Percentiles rank a stretch among this genome's conserved stretches.
These are phyloP conservation scores for Cygnus olor DNA, from an alignment of 2,797 vertebrate genomes.

Conservation along the genomic window DNA sequence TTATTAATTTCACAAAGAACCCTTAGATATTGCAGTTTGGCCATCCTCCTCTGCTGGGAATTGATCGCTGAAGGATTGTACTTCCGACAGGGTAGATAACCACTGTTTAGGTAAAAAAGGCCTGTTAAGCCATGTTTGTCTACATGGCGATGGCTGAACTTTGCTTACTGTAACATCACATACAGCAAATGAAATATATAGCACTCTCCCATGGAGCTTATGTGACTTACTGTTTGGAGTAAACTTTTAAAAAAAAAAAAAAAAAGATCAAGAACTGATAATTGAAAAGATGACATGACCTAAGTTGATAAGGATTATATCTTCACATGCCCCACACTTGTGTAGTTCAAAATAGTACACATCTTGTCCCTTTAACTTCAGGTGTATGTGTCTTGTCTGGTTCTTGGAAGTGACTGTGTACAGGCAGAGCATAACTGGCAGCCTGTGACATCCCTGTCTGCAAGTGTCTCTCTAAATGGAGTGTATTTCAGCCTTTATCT, in stretches of 20 bases:
- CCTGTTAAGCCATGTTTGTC: background rate
- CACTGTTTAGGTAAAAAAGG: background rate
- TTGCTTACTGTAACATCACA: background rate
- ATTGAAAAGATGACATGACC: constrained; percentile 43
- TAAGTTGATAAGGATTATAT: constrained; percentile 52
- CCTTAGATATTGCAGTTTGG: background rate
- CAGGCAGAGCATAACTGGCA: constrained; percentile 81
- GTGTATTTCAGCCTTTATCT: constrained; percentile 81
- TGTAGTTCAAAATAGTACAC: constrained; percentile 68
- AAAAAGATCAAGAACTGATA: constrained; percentile 25
- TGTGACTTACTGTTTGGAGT: background rate
- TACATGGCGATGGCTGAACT: background rate
- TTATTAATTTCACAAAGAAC: background rate
- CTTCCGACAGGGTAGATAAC: background rate
- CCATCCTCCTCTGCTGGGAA: background rate
- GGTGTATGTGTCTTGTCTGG: constrained; percentile 69
- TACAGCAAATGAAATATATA: background rate
- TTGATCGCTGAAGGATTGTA: background rate
- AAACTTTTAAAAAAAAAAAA: background rate
- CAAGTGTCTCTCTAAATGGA: constrained; percentile 80
- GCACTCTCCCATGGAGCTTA: background rate
- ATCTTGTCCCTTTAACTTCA: constrained; percentile 70
- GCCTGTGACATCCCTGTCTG: constrained; percentile 83
- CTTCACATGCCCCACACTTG: constrained; percentile 15
- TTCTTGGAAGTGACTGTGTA: constrained; percentile 78